A percentile compares a stretch with the other conserved stretches of the same genome.
Evolutionary conservation across 2,888 invertebrate species (phyloP).

Genomic region (Aspidapion aeneum): DNA sequence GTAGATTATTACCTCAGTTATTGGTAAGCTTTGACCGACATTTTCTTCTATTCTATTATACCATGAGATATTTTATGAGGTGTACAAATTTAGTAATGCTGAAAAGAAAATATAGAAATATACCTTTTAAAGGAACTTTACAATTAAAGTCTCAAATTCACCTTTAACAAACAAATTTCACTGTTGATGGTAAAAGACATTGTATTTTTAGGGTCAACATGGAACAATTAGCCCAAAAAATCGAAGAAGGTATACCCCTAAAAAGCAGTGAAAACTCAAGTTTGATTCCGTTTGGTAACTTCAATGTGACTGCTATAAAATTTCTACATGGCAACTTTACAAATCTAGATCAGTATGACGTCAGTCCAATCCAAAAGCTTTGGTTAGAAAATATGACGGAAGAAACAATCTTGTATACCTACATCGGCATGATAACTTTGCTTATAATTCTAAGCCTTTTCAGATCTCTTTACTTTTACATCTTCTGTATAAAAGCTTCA

Average conservation of each 20-base stretch:
- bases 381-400: conserved; percentile 14
- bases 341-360: background rate
- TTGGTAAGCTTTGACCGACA: too few species aligned
- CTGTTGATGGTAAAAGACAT: too few species aligned
- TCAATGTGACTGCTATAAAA: background rate
- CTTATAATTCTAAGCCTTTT: conserved; percentile 47
- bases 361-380: conserved; percentile 6
- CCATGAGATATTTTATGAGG: too few species aligned
- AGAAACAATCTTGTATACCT: conserved; percentile 43
- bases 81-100: too few species aligned
- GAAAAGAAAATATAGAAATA: background rate
- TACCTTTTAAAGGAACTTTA: too few species aligned
- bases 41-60: too few species aligned
- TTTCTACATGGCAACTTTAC: conserved; percentile 1
- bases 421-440: conserved; percentile 23
- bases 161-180: too few species aligned
- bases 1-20: conserved; percentile 77
- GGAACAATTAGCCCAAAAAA: conserved; percentile 22
- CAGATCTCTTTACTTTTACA: conserved; percentile 52
- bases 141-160: too few species aligned
- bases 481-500: conserved; percentile 52
- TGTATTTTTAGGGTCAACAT: conserved; percentile 37
- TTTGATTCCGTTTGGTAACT: background rate
- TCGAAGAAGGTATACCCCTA: background rate
- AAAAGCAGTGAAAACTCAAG: background rate